Evolutionary conservation across 2,113 vertebrate species (phyloP), one percentile per base, ranked within the genome.

Genomic region (Nesospiza acunhae): DNA sequence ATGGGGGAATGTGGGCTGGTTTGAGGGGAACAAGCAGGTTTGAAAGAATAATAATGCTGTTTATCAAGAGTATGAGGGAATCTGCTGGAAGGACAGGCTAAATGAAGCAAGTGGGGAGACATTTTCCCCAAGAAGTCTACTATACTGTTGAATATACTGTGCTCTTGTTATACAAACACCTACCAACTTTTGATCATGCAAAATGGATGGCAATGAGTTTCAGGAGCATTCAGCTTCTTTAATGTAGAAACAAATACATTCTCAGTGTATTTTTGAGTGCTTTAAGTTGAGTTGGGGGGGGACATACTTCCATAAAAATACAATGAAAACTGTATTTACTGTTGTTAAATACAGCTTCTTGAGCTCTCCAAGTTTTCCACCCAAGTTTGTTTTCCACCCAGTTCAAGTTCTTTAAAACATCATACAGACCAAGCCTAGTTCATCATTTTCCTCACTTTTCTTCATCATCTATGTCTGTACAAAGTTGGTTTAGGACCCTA

Each of bases 1-100:
- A 15, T 1, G 0, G 47, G 7, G 8, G 2, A 84, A 21, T 17
- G 35, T 4, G 15, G 6, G 13, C 11, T 73, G 12, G 35, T 49
- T 42, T 2, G 1, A 9, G 13, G 8, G 22, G 28, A 76, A 37
- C 3, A 27, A 87, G 30, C 7, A 64, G 13, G 23, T 35, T 56
- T 72, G 39, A 67, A 41, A 88, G 27, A 12, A 52, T 66, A 67
- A 41, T 14, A 80, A 73, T 12, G 24, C 15, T 16, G 3, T n/a
- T 24, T n/a, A 73, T 56, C 37, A 66, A 47, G 74, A 46, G 6
- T 59, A 73, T 30, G 16, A 76, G 6, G 41, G 37, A 69, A 81
- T 49, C 23, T 63, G 15, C 28, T n/a, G 42, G 72, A 86, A 74
- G 28, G 4, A 60, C 20, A 56, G 37, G 31, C 22, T 49, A 64